Evolutionary conservation across 2,888 invertebrate genomes (phyloP).

Genomic region (Pecten maximus): DNA sequence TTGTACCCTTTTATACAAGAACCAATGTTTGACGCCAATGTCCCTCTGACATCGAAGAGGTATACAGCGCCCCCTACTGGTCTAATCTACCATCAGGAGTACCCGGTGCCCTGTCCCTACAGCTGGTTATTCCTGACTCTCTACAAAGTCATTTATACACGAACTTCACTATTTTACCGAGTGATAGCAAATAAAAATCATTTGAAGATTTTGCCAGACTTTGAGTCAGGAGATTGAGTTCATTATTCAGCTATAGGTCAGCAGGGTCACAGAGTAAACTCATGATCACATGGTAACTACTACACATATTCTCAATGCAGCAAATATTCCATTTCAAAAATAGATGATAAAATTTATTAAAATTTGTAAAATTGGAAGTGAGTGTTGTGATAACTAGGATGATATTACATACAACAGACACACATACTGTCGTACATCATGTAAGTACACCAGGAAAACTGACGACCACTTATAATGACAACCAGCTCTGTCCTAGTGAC

Average conservation of each 20-base stretch:
- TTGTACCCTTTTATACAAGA: constrained; percentile 33
- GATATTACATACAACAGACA: background rate
- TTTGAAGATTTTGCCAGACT: background rate
- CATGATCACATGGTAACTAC: background rate
- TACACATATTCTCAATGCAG: constrained; percentile 18
- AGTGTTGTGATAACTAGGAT: background rate
- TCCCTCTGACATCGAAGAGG: background rate
- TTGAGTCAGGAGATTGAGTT: background rate
- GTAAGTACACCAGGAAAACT: background rate
- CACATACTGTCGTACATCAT: background rate
- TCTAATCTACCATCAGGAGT: background rate
- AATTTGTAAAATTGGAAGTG: constrained; percentile 27
- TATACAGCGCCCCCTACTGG: background rate
- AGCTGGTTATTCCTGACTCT: background rate
- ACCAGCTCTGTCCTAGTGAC: background rate
- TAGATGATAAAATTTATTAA: constrained; percentile 30
- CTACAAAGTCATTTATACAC: background rate
- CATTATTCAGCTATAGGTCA: background rate
- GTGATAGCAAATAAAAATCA: background rate
- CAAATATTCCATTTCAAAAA: constrained; percentile 35
- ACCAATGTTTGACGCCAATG: background rate
- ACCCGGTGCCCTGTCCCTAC: background rate
- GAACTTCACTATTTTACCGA: background rate
- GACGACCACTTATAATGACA: background rate
- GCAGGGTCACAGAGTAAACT: background rate